These are phyloP conservation scores for Micrasema longulum DNA, from an alignment of 1,140 invertebrate genomes.

Conservation along the genomic window DNA sequence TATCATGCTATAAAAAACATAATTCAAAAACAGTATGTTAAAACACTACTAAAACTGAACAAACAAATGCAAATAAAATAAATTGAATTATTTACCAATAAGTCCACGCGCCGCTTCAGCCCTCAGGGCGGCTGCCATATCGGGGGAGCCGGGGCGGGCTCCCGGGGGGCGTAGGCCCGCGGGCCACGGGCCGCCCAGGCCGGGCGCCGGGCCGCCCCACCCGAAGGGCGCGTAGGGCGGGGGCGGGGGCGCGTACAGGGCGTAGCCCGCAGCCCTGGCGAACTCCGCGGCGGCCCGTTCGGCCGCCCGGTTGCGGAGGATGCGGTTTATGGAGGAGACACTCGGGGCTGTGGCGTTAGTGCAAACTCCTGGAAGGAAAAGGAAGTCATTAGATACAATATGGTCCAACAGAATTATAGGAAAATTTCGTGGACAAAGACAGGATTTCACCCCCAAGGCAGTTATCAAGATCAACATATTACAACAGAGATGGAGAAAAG, in stretches of 20 bases:
- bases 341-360: conserved; percentile 92
- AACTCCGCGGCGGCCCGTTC: conserved; percentile 95
- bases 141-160: conserved; percentile 64
- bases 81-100: conserved; percentile 58
- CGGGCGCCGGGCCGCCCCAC: conserved; percentile 63
- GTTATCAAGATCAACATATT: too few relatives aligned
- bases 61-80: too few relatives aligned
- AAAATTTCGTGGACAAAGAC: too few relatives aligned
- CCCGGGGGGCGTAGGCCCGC: conserved; percentile 66
- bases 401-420: too few relatives aligned
- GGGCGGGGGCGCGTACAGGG: conserved; percentile 81
- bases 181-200: conserved; percentile 66
- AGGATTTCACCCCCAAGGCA: too few relatives aligned
- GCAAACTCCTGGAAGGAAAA: conserved; percentile 74
- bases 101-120: conserved; percentile 66
- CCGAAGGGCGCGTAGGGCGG: conserved; percentile 77
- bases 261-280: conserved; percentile 89
- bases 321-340: conserved; percentile 93
- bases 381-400: too few relatives aligned
- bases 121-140: conserved; percentile 70
- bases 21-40: too few relatives aligned
- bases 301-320: conserved; percentile 89
- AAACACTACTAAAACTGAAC: too few relatives aligned
- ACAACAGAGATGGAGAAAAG: too few relatives aligned
- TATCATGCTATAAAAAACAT: not conserved